Evolutionary conservation across 23 tunicate genomes (phyloP).

Genomic region (Oikopleura dioica): DNA sequence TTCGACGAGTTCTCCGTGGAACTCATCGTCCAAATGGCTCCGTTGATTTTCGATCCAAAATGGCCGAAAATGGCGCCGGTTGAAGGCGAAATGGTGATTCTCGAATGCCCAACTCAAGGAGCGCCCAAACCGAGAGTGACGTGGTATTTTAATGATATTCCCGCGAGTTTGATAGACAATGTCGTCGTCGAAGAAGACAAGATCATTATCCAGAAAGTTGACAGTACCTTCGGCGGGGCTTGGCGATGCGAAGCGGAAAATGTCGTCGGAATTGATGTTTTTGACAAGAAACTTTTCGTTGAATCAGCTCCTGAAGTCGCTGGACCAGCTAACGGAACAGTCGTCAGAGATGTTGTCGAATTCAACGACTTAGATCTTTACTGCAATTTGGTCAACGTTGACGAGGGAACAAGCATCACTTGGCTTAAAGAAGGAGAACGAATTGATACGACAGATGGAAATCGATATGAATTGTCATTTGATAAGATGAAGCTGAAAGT

Average conservation of each 20-base stretch:
- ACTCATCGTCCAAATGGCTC: conserved; percentile 34
- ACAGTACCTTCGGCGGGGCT: neutral
- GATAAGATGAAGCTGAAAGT: neutral
- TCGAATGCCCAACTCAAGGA: conserved; percentile 65
- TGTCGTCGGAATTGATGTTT: neutral
- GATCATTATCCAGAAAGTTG: conserved; percentile 19
- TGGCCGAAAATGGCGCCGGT: conserved; percentile 25
- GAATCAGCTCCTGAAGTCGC: neutral
- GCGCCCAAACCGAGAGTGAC: conserved; percentile 35
- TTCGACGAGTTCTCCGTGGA: conserved; percentile 28
- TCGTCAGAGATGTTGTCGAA: neutral
- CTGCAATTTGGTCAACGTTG: neutral
- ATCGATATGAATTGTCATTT: neutral
- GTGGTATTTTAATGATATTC: conserved; percentile 29
- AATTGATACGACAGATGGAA: neutral
- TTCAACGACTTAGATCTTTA: neutral
- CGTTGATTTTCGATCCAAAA: conserved; percentile 11
- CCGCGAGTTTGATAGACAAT: neutral
- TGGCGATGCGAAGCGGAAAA: conserved; percentile 5
- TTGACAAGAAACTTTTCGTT: neutral
- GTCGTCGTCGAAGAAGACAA: no score
- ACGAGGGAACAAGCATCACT: no score
- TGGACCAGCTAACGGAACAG: neutral
- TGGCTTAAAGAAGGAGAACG: no score
- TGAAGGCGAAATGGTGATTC: conserved; percentile 29